These are phyloP conservation scores for Acestrorhynchus altus DNA, from an alignment of 2,797 vertebrate species.

Conservation along the genomic window DNA sequence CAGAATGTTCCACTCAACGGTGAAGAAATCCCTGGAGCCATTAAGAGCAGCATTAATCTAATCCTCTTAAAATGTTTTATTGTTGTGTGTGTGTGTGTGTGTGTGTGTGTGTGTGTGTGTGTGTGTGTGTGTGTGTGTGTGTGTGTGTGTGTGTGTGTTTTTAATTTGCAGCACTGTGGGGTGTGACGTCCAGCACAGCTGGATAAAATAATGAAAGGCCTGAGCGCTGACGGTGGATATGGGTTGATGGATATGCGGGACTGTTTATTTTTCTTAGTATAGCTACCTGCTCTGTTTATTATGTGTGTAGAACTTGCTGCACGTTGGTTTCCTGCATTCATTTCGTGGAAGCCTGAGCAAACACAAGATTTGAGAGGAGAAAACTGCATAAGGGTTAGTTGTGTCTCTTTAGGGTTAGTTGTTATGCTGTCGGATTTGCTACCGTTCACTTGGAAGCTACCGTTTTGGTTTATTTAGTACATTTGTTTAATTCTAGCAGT, in stretches of 20 bases:
- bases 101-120: neutral
- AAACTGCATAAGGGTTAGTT: too few relatives aligned
- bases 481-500: too few relatives aligned
- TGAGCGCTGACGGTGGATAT: neutral
- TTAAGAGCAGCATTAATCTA: neutral
- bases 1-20: slow-evolving; percentile 13
- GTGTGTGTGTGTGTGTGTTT: neutral
- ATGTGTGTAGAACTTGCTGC: neutral
- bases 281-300: neutral
- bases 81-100: neutral
- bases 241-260: neutral
- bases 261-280: neutral
- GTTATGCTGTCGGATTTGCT: too few relatives aligned
- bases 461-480: too few relatives aligned
- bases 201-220: slow-evolving; percentile 17
- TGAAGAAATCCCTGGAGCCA: slow-evolving; percentile 43
- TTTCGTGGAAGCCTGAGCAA: neutral
- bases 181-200: slow-evolving; percentile 24
- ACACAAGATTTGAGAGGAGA: too few relatives aligned
- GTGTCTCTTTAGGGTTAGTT: too few relatives aligned
- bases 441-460: too few relatives aligned
- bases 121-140: neutral
- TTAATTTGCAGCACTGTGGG: slow-evolving; percentile 12
- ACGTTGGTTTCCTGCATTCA: too few relatives aligned
- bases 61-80: slow-evolving; percentile 26